Percentiles rank a stretch among this genome's conserved stretches.
Evolutionary conservation across 2,888 invertebrate genomes (phyloP).

Genomic region (Eupithecia insigniata): DNA sequence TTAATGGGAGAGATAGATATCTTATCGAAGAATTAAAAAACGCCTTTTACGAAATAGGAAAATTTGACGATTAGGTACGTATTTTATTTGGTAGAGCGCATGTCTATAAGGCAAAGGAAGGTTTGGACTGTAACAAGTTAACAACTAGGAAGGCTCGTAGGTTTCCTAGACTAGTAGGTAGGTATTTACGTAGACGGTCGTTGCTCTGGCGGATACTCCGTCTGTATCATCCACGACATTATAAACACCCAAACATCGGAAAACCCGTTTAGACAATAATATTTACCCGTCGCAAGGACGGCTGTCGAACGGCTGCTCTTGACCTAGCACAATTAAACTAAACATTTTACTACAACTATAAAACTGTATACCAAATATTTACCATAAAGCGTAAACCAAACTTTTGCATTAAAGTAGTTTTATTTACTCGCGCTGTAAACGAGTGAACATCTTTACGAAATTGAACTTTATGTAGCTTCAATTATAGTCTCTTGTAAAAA

Average conservation of each 20-base stretch:
- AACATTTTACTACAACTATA: constrained; percentile 84
- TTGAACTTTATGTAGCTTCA: constrained; percentile 50
- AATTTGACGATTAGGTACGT: background rate
- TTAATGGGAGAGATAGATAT: background rate
- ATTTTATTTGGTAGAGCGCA: background rate
- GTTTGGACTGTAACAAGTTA: background rate
- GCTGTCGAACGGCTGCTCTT: constrained; percentile 82
- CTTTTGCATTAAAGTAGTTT: constrained; percentile 83
- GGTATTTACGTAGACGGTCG: constrained; percentile 47
- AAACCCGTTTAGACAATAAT: constrained; percentile 84
- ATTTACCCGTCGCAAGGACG: constrained; percentile 83
- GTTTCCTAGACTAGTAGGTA: constrained; percentile 4
- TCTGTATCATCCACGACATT: constrained; percentile 68
- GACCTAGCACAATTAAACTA: constrained; percentile 84
- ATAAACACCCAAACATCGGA: constrained; percentile 78
- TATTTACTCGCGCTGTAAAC: constrained; percentile 76
- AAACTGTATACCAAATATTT: constrained; percentile 84
- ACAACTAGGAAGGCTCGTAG: background rate
- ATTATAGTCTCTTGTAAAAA: constrained; percentile 36
- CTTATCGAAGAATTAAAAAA: background rate
- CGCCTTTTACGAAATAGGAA: background rate
- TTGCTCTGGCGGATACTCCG: constrained; percentile 60
- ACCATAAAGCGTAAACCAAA: constrained; percentile 84
- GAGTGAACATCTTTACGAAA: constrained; percentile 49
- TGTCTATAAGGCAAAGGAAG: background rate